Evolutionary conservation across 1,140 invertebrate genomes (phyloP), one percentile per base, ranked within the genome.

Genomic region (Eueides isabella): DNA sequence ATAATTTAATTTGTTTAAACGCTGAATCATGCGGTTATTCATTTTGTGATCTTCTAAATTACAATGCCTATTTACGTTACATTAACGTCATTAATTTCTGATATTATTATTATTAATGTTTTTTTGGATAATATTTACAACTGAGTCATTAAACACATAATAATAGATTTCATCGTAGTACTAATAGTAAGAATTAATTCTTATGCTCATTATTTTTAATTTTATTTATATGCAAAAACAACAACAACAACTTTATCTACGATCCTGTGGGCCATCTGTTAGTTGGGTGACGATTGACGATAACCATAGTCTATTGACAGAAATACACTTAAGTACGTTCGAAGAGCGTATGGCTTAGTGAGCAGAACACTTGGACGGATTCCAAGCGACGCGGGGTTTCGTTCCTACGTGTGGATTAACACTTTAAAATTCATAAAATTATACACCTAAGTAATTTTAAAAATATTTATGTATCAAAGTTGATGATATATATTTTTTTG

Each of bases 11-110:
- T 89, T 88, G 85, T 87, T 84, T 80, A 78, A 72, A 78, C 71
- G 82, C 85, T 89, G 87, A 88, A 83, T 91, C 90, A 92, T 85
- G 81, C 84, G 83, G 76, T 85, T 88, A 89, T 90, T 90, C 90
- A 92, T 89, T 86, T 88, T 85, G 82, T 83, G 86, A 84, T 82
- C 74, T 0, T 66, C 80, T 80, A 81, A 88, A 79, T 55, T 23
- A 86, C 84, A 84, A 85, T 87, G 79, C 67, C 65, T 71, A 81
- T 84, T 75, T 75, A 66, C 62, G 71, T 80, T 77, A 64, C 74
- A 70, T 80, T 87, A 83, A 89, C 77, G 26, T 90, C 83, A 87
- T 83, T 72, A 64, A 69, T 75, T 75, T 71, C 74, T 82, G 28
- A 3, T 62, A 30, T n/a, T 62, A 16, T 62, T 62, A 29, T 62